Evolutionary conservation across 2,113 vertebrate genomes (phyloP), one percentile per base, ranked within the genome.

Genomic region (Gobius niger): DNA sequence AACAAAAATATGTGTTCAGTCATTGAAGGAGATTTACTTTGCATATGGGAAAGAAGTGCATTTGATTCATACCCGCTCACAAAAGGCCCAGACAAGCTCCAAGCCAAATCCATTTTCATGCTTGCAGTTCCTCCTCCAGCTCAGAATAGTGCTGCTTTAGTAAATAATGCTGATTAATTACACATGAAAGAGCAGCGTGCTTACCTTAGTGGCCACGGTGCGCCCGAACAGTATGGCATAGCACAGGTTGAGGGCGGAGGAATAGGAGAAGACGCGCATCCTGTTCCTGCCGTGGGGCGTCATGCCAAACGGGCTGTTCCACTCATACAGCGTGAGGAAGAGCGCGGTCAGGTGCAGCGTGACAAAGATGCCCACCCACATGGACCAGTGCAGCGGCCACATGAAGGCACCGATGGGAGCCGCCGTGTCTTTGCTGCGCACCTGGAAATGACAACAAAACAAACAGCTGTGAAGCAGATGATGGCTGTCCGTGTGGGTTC

Each of bases 351-450:
- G 91, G 74, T 99, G 98, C 78, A 99, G 92, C 0, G 96, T 95
- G 7, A 96, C 92, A 0, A 98, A 99, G 71, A 99, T 92, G 16
- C 98, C 97, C 91, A 98, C 91, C 97, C 98, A 98, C 96, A 96
- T 98, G 81, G 96, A 94, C 98, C 98, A 99, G 90, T 98, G 98
- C 67, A 99, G 87, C 0, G 97, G 97, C 97, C 97, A 96, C 95
- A 95, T 96, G 91, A 99, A 99, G 63, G 97, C 97, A 0, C 97
- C 95, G 0, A 98, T 94, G 47, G 96, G 95, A 0, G 96, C 96
- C 0, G 96, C 96, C 0, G 95, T 95, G 90, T 99, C 98, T 19
- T 89, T 92, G 14, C 95, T 94, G 14, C 96, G 93, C 78, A 98
- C 98, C 90, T 91, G 82, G 16, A 63, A 46, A 63, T 18, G n/a